Percentiles rank a stretch among this genome's conserved stretches.
These are phyloP conservation scores for Macropus fuliginosus DNA, from an alignment of 2,797 vertebrate genomes.

Conservation along the genomic window DNA sequence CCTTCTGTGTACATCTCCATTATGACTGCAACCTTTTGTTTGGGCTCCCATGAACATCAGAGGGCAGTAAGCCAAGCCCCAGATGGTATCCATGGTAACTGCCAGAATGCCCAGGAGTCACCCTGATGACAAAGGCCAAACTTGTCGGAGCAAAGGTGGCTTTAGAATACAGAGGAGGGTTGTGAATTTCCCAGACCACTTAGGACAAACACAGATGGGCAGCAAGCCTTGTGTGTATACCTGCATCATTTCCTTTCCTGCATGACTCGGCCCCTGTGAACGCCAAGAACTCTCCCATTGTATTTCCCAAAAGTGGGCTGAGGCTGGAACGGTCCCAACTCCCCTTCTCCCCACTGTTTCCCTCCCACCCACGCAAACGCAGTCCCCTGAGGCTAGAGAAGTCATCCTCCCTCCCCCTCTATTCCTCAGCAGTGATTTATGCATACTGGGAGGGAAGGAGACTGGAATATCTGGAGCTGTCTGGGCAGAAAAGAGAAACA, in stretches of 20 bases:
- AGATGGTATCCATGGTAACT: not conserved
- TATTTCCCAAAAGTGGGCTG: not conserved
- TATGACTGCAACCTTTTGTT: not conserved
- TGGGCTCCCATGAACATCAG: not conserved
- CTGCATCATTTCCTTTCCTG: not conserved
- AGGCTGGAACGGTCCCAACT: not conserved
- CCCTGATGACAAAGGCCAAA: not conserved
- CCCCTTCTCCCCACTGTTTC: not conserved
- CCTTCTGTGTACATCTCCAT: not conserved
- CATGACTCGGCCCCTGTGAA: not conserved
- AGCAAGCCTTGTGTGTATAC: not conserved
- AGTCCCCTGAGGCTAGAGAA: not conserved
- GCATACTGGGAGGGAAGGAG: not conserved
- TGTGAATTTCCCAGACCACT: not conserved
- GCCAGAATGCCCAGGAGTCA: not conserved
- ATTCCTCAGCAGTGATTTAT: not conserved
- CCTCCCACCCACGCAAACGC: not conserved
- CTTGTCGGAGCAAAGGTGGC: not conserved
- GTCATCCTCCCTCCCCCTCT: not conserved
- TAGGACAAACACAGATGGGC: not conserved
- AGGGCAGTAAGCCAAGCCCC: not conserved
- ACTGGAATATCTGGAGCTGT: not conserved
- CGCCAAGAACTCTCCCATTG: not conserved
- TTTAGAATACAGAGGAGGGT: not conserved
- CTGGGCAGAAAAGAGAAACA: not conserved